Evolutionary conservation across 2,113 vertebrate species (phyloP).

Genomic region (Cariama cristata): DNA sequence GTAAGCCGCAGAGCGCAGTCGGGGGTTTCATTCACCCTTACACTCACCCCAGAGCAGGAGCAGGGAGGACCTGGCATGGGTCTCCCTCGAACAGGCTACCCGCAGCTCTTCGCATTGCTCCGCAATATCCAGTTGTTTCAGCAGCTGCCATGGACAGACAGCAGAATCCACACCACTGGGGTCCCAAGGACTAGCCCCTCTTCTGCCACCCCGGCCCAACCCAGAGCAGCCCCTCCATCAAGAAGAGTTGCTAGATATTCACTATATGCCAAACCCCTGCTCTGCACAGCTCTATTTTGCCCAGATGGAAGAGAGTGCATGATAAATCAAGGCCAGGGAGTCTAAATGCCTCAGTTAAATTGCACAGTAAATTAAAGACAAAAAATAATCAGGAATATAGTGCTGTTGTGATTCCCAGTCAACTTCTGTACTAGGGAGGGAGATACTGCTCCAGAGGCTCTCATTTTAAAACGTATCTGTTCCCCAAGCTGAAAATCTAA

Average conservation of each 20-base stretch:
- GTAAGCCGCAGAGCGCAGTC: rapidly evolving
- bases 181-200: background rate
- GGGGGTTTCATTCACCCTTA: background rate
- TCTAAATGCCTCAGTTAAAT: background rate
- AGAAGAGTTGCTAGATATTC: background rate
- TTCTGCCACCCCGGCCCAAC: background rate
- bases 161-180: rapidly evolving
- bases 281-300: background rate
- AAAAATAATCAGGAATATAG: background rate
- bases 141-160: background rate
- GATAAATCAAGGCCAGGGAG: background rate
- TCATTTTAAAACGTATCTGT: conserved; percentile 54
- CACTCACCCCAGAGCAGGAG: rapidly evolving
- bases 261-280: background rate
- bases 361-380: conserved; percentile 6
- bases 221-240: background rate
- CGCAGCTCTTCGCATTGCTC: rapidly evolving
- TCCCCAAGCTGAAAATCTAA: conserved; percentile 74
- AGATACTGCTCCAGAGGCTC: background rate
- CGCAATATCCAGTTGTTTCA: background rate
- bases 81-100: background rate
- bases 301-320: background rate
- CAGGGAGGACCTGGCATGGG: background rate
- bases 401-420: background rate
- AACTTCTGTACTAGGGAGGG: background rate